Percentiles rank a stretch among this genome's conserved stretches.
Conservation (phyloP, 2,888 invertebrate genomes). For the Dicyrtoma fusca region DNA sequence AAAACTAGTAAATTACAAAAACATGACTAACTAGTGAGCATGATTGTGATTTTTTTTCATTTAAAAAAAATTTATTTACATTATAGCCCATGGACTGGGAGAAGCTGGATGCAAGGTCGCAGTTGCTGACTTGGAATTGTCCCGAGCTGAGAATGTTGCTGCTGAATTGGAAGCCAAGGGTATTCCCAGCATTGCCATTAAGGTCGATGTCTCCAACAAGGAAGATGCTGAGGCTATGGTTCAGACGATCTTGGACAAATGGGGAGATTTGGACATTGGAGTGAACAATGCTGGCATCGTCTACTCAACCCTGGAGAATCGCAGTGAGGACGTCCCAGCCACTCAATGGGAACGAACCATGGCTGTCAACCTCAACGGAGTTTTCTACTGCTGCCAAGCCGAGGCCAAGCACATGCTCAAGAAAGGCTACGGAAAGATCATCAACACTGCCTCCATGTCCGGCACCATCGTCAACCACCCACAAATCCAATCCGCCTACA, state of each 20-base stretch:
- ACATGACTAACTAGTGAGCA: neutral
- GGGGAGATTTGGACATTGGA: conserved; percentile 53
- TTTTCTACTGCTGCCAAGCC: conserved; percentile 56
- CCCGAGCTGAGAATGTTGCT: conserved; percentile 50
- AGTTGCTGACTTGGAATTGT: conserved; percentile 51
- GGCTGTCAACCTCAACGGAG: conserved; percentile 54
- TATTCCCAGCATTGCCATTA: conserved; percentile 50
- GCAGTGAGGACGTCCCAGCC: conserved; percentile 50
- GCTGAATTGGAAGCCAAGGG: conserved; percentile 50
- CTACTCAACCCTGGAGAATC: conserved; percentile 35
- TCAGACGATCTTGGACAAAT: conserved; percentile 45
- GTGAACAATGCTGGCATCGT: conserved; percentile 56
- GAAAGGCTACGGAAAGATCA: conserved; percentile 54
- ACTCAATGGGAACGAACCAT: conserved; percentile 53
- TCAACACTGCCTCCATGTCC: conserved; percentile 56
- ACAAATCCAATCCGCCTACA: conserved; percentile 54
- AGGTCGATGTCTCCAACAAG: conserved; percentile 56
- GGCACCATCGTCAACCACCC: conserved; percentile 53
- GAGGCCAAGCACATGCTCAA: conserved; percentile 55
- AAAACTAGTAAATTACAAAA: no score
- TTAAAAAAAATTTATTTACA: neutral
- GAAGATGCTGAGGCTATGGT: conserved; percentile 53
- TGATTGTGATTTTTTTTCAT: neutral
- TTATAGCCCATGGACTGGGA: conserved; percentile 50
- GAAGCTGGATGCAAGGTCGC: conserved; percentile 56